A percentile compares a stretch with the other conserved stretches of the same genome.
phyloP scores from a whole-genome alignment of 2,113 vertebrate species.

The Hepsetus odoe region DNA sequence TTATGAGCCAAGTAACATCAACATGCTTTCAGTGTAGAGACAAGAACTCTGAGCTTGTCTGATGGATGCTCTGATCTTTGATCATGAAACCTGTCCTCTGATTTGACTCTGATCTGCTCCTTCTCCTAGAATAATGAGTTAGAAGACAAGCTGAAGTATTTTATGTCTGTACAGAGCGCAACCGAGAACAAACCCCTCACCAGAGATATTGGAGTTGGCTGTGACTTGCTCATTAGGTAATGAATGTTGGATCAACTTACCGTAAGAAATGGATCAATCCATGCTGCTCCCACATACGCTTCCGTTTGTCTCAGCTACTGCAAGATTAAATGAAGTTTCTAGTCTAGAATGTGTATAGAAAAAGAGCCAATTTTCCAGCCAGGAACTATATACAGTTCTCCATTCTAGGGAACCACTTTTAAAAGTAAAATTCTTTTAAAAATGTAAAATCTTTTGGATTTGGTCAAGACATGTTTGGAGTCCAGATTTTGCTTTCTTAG shows the following conservation, averaged over 20 bases:
- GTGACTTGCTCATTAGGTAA: conserved; percentile 87
- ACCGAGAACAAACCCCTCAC: conserved; percentile 72
- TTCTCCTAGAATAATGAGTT: conserved; percentile 93
- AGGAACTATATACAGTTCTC: too few species aligned
- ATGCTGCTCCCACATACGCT: background rate
- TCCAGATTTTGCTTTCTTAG: too few species aligned
- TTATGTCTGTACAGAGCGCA: conserved; percentile 82
- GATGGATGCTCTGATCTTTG: conserved; percentile 53
- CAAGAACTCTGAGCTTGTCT: conserved; percentile 10
- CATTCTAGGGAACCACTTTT: too few species aligned
- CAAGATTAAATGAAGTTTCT: too few species aligned
- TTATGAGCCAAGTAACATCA: background rate
- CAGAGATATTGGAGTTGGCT: conserved; percentile 85
- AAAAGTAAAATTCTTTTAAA: too few species aligned
- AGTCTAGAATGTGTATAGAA: too few species aligned
- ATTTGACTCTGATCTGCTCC: conserved; percentile 69
- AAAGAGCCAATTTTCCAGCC: too few species aligned
- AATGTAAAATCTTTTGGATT: too few species aligned
- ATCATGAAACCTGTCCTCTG: conserved; percentile 58
- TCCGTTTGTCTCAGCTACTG: background rate
- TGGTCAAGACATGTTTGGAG: too few species aligned
- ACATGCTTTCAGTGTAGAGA: background rate
- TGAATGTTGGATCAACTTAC: background rate
- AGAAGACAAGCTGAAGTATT: conserved; percentile 94
- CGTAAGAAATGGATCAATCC: conserved; percentile 31